Evolutionary conservation across 2,888 invertebrate species (phyloP).

Genomic region (Sminthurides aquaticus): DNA sequence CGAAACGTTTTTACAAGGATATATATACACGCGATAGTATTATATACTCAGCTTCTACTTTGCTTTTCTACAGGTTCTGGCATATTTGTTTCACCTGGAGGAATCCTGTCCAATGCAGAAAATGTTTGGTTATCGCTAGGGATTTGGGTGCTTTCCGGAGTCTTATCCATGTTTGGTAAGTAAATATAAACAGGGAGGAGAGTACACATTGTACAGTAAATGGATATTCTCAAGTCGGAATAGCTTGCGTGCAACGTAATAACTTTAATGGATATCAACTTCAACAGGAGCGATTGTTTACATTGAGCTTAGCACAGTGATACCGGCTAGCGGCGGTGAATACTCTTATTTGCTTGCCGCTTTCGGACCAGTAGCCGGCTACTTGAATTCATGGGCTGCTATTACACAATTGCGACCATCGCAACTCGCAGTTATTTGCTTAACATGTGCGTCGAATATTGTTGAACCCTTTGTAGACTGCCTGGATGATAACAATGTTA

Average conservation of each 20-base stretch:
- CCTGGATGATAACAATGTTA: conserved; percentile 71
- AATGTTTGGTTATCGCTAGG: conserved; percentile 70
- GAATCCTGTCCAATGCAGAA: conserved; percentile 66
- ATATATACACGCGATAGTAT: neutral
- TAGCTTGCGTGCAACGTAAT: neutral
- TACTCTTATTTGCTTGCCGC: conserved; percentile 71
- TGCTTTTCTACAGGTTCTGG: conserved; percentile 57
- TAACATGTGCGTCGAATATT: conserved; percentile 68
- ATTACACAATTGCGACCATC: conserved; percentile 66
- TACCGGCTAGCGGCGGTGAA: conserved; percentile 71
- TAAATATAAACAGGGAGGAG: too few species aligned
- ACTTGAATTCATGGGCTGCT: conserved; percentile 69
- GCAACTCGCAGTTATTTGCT: conserved; percentile 67
- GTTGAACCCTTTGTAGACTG: conserved; percentile 51
- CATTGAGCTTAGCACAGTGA: conserved; percentile 70
- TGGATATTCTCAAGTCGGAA: neutral
- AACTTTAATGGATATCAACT: too few species aligned
- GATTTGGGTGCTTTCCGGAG: conserved; percentile 69
- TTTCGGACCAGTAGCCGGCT: conserved; percentile 66
- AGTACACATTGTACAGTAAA: neutral
- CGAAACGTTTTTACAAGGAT: neutral
- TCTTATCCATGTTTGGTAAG: conserved; percentile 54
- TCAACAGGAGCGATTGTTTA: conserved; percentile 65
- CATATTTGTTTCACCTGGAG: conserved; percentile 74
- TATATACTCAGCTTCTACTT: neutral